Evolutionary conservation across 2,888 invertebrate species (phyloP), one percentile per base, ranked within the genome.

Genomic region (Lysandra coridon): DNA sequence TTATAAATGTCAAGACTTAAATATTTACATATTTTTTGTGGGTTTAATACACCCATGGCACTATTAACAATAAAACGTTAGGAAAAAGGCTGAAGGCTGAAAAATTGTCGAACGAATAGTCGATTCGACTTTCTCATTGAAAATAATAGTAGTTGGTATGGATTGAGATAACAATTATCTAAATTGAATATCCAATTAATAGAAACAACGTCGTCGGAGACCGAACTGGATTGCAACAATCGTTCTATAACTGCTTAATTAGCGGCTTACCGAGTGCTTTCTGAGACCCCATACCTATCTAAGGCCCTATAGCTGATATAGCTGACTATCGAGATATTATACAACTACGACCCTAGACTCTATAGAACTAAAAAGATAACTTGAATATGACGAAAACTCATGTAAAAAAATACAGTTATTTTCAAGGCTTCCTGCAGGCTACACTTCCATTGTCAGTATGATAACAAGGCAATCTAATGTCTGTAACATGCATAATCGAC

Each of bases 191-290:
- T 49, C n/a, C 75, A 30, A 49, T 76, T 17, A 57, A 30, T 76
- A 30, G 33, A 53, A 53, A 80, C 80, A 80, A 74, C 80, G 80
- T 79, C 79, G 40, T 40, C 74, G 80, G 83, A 80, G 83, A 85
- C 86, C 87, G 88, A 49, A 53, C 53, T 87, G 87, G 84, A 85
- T 85, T 85, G 69, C 69, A 37, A 33, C 69, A 69, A 69, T 69
- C 69, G 64, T 64, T 64, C 64, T 64, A 1, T 69, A 69, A 87
- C 83, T 83, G 83, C 83, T 85, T 90, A 88, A 90, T 89, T 88
- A 90, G 85, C 85, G 85, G 84, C 88, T 88, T 86, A 87, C 86
- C 86, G 85, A 81, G 81, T 81, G 82, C 60, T 76, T 53, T 76
- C 30, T 33, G 49, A 57, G 57, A 57, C 14, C 76, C 17, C 57